These are phyloP conservation scores for Buathra laborator DNA, from an alignment of 2,888 invertebrate species.

Conservation along the genomic window DNA sequence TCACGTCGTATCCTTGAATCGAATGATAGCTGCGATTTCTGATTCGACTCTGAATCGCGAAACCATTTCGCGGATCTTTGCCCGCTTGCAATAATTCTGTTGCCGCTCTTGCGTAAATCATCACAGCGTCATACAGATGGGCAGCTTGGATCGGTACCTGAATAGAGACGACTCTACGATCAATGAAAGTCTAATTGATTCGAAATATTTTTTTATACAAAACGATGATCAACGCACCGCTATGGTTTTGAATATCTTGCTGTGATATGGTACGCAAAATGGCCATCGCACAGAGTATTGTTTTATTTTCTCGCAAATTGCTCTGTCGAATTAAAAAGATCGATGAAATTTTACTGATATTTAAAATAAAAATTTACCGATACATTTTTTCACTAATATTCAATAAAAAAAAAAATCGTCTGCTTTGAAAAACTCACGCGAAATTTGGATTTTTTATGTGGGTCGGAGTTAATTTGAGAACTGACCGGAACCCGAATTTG, in stretches of 20 bases:
- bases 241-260: constrained; percentile 90
- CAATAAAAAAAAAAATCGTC: not conserved
- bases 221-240: constrained; percentile 86
- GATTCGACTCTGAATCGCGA: constrained; percentile 91
- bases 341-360: not conserved
- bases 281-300: constrained; percentile 90
- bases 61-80: constrained; percentile 91
- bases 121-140: constrained; percentile 95
- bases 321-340: constrained; percentile 85
- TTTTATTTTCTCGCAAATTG: constrained; percentile 90
- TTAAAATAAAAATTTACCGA: not conserved
- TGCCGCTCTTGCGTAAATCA: constrained; percentile 94
- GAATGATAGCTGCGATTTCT: constrained; percentile 91
- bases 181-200: not conserved
- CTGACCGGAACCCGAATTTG: constrained; percentile 90
- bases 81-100: constrained; percentile 90
- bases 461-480: constrained; percentile 92
- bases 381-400: too few species aligned
- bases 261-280: constrained; percentile 93
- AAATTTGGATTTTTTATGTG: constrained; percentile 92
- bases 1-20: constrained; percentile 92
- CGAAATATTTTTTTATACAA: not conserved
- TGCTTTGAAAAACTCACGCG: constrained; percentile 87
- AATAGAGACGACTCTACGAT: constrained; percentile 31
- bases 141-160: constrained; percentile 94